Evolutionary conservation across 2,113 vertebrate species (phyloP).

Genomic region (Pomatostomus ruficeps): DNA sequence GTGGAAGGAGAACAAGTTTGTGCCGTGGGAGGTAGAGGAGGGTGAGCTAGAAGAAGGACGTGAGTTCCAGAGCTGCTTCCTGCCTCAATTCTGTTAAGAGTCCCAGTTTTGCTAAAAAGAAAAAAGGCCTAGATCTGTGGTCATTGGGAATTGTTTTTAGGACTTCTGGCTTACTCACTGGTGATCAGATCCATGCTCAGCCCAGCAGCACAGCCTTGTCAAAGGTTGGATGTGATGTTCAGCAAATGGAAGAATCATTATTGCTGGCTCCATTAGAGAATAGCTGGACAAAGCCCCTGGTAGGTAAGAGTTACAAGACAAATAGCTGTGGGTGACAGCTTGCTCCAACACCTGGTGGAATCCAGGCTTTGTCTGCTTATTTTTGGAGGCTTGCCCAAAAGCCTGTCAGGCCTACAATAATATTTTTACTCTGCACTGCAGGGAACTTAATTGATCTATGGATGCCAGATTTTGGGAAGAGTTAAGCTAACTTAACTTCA

Average conservation of each 20-base stretch:
- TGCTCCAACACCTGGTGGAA: slow-evolving; percentile 30
- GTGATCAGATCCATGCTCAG: neutral
- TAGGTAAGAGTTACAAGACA: slow-evolving; percentile 29
- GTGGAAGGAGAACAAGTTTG: neutral
- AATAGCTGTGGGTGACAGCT: neutral
- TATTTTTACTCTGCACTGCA: neutral
- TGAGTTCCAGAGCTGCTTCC: neutral
- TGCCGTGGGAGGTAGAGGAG: neutral
- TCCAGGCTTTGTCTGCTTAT: neutral
- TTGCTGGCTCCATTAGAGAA: neutral
- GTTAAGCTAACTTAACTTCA: neutral
- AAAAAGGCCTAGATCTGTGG: neutral
- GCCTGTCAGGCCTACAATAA: neutral
- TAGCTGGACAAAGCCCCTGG: slow-evolving; percentile 10
- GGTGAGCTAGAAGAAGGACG: neutral
- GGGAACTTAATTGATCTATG: neutral
- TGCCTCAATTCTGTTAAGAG: neutral
- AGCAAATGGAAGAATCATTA: neutral
- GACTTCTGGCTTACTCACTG: neutral
- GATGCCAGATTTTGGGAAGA: neutral
- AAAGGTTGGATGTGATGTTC: neutral
- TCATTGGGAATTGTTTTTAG: neutral
- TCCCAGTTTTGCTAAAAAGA: neutral
- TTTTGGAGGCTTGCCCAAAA: slow-evolving; percentile 18
- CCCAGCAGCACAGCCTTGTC: neutral